These are phyloP conservation scores for Drosophila subquinaria DNA, from an alignment of 2,888 invertebrate species.

Conservation along the genomic window DNA sequence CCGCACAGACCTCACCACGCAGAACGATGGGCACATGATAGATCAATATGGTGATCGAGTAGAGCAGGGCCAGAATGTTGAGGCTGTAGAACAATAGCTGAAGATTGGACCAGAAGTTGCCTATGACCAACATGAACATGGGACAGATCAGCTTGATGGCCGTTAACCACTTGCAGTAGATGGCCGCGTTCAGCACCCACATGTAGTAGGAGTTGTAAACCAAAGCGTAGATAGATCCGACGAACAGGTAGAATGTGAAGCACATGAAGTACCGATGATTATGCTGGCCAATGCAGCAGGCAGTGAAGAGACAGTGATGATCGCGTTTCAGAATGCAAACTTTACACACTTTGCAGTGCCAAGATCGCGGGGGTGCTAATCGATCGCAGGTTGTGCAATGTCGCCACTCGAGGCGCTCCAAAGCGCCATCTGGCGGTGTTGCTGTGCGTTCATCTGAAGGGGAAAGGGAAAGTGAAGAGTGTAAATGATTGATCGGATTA, in stretches of 20 bases:
- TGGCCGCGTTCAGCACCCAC: conserved; percentile 83
- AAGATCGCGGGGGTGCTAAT: conserved; percentile 92
- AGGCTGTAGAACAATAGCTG: conserved; percentile 90
- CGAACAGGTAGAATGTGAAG: conserved; percentile 91
- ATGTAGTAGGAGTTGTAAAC: conserved; percentile 91
- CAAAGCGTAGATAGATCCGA: conserved; percentile 90
- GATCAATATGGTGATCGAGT: conserved; percentile 89
- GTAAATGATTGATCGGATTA: not conserved
- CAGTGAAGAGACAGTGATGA: conserved; percentile 95
- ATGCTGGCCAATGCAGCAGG: conserved; percentile 93
- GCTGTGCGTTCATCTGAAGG: conserved; percentile 1
- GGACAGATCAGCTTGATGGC: conserved; percentile 91
- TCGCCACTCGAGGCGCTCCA: conserved; percentile 87
- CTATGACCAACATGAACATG: conserved; percentile 89
- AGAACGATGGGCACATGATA: conserved; percentile 91
- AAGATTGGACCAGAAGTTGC: conserved; percentile 88
- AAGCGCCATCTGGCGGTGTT: conserved; percentile 21
- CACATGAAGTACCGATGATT: conserved; percentile 95
- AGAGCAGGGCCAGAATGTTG: conserved; percentile 89
- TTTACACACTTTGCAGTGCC: conserved; percentile 95
- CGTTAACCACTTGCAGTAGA: conserved; percentile 86
- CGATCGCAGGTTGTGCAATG: conserved; percentile 92
- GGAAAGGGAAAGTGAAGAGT: not conserved
- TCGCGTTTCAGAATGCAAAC: conserved; percentile 94
- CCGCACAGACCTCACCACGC: conserved; percentile 88